Base-by-base conservation (phyloP, 2,797 vertebrate genomes). In the Malurus splendens region DNA sequence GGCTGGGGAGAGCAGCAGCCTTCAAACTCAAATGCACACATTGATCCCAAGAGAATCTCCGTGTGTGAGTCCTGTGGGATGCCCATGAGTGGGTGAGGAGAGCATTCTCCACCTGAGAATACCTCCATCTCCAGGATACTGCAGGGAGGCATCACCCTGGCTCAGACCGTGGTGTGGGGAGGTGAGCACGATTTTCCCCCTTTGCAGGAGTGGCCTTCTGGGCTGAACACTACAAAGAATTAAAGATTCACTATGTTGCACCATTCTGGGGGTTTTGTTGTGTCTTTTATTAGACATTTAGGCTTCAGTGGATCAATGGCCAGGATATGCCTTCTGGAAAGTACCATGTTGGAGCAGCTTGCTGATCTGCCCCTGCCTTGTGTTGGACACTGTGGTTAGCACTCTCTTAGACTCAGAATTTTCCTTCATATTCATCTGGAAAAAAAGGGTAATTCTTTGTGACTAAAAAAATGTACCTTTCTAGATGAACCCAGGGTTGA, bases 371-470 rank as follows among this genome's bases (percentile, higher is more conserved):
- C 67, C 42, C 66, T 93, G 70, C 65, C 57, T 17, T 87, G 38
- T 76, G 77, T 79, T 81, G 80, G 64, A 89, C 30, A 4, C 42
- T 86, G 89, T 93, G 91, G 74, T 93, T 93, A 89, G 70, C 32
- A 41, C 56, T 79, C 14, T 0, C 28, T 74, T 67, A 86, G 71
- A 57, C 12, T 90, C 57, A 85, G 73, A 92, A 90, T 94, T 94
- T 94, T 94, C 82, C 80, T 56, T 89, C 33, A 36, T 41, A 44
- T 93, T 94, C 65, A 89, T 94, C 56, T 76, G 87, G 89, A 38
- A 84, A 81, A 93, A 93, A 87, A 79, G 86, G 87, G 87, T 86
- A 87, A 89, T 95, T 95, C 85, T 95, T 80, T 94, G 74, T 94
- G 91, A 91, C 77, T 92, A 73, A 86, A 92, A 89, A 66, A 79